Evolutionary conservation across 1,140 invertebrate genomes (phyloP).

Genomic region (Cotesia chilonis): DNA sequence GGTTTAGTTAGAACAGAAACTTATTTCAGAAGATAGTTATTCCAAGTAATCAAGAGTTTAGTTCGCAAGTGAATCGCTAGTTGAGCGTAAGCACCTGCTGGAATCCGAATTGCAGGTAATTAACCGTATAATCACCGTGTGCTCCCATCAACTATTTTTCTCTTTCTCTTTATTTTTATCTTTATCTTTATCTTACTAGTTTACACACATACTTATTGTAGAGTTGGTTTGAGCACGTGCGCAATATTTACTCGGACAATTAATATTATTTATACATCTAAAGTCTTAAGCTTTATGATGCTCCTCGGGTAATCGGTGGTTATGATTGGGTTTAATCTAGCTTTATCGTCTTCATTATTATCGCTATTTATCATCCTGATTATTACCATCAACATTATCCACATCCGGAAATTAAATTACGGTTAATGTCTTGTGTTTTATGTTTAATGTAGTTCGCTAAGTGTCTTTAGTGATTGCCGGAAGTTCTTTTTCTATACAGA

Average conservation of each 20-base stretch:
- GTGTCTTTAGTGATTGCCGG: slow-evolving; percentile 36
- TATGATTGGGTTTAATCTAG: not conserved
- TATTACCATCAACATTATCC: not conserved
- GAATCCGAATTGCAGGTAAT: slow-evolving; percentile 51
- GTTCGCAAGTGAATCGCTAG: slow-evolving; percentile 42
- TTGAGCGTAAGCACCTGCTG: slow-evolving; percentile 30
- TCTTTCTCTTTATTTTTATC: too few species aligned
- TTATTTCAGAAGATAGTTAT: too few species aligned
- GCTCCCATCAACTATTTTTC: not conserved
- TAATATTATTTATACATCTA: too few species aligned
- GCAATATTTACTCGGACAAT: slow-evolving; percentile 12
- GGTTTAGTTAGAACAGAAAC: too few species aligned
- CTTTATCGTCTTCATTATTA: not conserved
- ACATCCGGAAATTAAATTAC: slow-evolving; percentile 23
- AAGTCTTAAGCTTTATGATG: not conserved
- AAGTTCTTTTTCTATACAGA: slow-evolving; percentile 9
- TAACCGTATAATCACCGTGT: slow-evolving; percentile 44
- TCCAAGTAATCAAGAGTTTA: not conserved
- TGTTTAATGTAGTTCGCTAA: slow-evolving; percentile 3
- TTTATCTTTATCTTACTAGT: not conserved
- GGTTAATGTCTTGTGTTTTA: too few species aligned
- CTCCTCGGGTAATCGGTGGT: not conserved
- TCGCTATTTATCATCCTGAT: not conserved
- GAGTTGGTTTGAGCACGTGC: slow-evolving; percentile 26
- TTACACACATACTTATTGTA: too few species aligned